Evolutionary conservation across 1,140 invertebrate genomes (phyloP), one percentile per base, ranked within the genome.

Genomic region (Calycopis cecrops): DNA sequence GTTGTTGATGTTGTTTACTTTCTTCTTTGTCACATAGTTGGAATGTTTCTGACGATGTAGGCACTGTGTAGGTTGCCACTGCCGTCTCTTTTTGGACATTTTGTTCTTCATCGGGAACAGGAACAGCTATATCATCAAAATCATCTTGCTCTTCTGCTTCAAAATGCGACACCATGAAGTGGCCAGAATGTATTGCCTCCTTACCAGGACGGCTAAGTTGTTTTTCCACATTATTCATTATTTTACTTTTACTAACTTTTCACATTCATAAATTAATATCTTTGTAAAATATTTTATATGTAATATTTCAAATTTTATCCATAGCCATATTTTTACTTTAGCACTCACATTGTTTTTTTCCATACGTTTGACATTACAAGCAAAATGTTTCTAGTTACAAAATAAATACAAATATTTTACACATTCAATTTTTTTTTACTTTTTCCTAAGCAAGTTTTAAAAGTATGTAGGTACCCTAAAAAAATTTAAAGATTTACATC

Each of bases 101-200:
- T 71, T 86, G 85, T 60, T 87, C 84, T 62, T 87, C 87, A 42
- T 95, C 94, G 9, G 94, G 92, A 59, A 95, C 92, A 12, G 94
- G 92, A 12, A 95, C 91, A 17, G 92, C 92, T 21, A 94, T 88
- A 73, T 94, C 92, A 72, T 96, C 94, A 71, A 96, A 95, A 73
- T 96, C 94, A 74, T 97, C 95, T 79, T 96, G 94, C 18, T 92
- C 94, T 79, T 97, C 95, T 33, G 96, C 95, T 84, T 98, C 97
- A 88, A 99, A 97, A 82, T 97, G 93, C 47, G 96, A 98, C 38
- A 99, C 94, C 98, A 99, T 99, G 87, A 99, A 99, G 84, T 99
- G 97, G 16, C 98, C 98, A 69, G 97, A 98, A 83, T 99, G 97
- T 69, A 99, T 99, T 1, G 93, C 92, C 82, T 97, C 96, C 63